Conservation (phyloP, 2,888 invertebrate genomes). For the Lepidonotus clava region DNA sequence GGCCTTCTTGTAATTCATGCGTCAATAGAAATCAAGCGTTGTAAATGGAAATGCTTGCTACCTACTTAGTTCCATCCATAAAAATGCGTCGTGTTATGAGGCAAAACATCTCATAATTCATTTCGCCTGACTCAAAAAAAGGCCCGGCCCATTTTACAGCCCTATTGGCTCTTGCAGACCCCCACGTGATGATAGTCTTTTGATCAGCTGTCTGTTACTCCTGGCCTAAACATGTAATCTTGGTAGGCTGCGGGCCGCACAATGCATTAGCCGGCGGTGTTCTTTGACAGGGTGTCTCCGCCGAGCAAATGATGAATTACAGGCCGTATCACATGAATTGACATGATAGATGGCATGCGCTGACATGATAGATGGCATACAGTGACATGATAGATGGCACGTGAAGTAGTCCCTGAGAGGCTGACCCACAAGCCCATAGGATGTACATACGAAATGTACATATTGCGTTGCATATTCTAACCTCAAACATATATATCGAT, state of each 20-base stretch:
- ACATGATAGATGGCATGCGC: background rate
- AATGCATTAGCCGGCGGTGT: background rate
- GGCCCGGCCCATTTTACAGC: background rate
- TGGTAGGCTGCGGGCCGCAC: background rate
- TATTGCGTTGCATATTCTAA: too few relatives aligned
- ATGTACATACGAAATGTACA: too few relatives aligned
- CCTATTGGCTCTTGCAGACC: background rate
- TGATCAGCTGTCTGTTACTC: constrained; percentile 17
- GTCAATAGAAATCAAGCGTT: background rate
- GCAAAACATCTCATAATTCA: background rate
- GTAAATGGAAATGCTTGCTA: background rate
- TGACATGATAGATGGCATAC: background rate
- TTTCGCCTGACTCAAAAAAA: background rate
- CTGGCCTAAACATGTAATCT: constrained; percentile 2
- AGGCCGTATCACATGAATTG: background rate
- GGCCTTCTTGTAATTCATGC: background rate
- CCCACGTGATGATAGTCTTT: background rate
- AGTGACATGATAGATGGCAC: background rate
- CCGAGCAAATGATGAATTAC: constrained; percentile 5
- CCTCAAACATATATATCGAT: too few relatives aligned
- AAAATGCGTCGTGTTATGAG: background rate
- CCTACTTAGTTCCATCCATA: background rate
- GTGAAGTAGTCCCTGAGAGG: background rate
- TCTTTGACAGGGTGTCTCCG: background rate
- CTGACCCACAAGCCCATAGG: background rate